Conservation (phyloP, 2,797 vertebrate species). For the Anas georgica region DNA sequence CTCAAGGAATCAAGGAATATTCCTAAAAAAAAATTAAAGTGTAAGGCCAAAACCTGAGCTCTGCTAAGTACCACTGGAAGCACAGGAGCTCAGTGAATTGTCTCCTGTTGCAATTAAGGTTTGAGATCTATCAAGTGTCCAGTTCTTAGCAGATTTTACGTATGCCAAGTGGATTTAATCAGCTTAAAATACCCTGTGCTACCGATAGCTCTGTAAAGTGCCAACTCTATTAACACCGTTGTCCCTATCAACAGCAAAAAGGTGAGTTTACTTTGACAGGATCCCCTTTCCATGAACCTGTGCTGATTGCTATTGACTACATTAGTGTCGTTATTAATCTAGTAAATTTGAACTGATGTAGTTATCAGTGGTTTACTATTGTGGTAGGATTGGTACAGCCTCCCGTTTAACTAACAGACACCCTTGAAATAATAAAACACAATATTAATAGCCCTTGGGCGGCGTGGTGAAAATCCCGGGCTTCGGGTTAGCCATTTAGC, state of each 20-base stretch:
- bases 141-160: slow-evolving; percentile 35
- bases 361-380: slow-evolving; percentile 23
- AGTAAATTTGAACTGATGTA: slow-evolving; percentile 29
- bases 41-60: not conserved
- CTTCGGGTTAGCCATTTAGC: slow-evolving; percentile 44
- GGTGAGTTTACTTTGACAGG: slow-evolving; percentile 53
- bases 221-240: slow-evolving; percentile 46
- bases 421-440: slow-evolving; percentile 47
- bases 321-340: slow-evolving; percentile 54
- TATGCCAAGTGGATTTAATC: slow-evolving; percentile 58
- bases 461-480: slow-evolving; percentile 26
- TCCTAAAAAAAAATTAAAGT: not conserved
- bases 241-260: slow-evolving; percentile 20
- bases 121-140: slow-evolving; percentile 49
- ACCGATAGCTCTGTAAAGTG: slow-evolving; percentile 26
- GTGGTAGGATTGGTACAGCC: slow-evolving; percentile 10
- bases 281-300: not conserved
- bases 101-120: slow-evolving; percentile 22
- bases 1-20: not conserved
- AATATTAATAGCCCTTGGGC: slow-evolving; percentile 23
- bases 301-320: slow-evolving; percentile 48
- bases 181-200: slow-evolving; percentile 52
- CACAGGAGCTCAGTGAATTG: not conserved
- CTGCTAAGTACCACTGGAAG: not conserved
- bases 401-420: not conserved